Evolutionary conservation across 1,140 invertebrate species (phyloP).

Genomic region (Bombus polaris): DNA sequence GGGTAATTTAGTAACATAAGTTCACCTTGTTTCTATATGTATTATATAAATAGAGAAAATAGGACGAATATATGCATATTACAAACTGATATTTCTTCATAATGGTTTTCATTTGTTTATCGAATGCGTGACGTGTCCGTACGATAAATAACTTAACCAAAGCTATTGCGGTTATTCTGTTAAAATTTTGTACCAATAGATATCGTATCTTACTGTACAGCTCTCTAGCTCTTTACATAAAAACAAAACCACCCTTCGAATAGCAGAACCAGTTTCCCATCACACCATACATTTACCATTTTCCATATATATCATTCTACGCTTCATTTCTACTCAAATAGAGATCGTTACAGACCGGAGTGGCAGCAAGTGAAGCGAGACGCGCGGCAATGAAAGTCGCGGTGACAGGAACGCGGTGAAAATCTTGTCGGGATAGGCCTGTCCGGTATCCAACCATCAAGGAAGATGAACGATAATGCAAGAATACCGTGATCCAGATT

Average conservation of each 20-base stretch:
- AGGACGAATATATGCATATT: too few species aligned
- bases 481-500: conserved; percentile 77
- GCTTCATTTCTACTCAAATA: background rate
- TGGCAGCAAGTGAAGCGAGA: background rate
- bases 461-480: conserved; percentile 62
- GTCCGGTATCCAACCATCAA: background rate
- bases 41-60: too few species aligned
- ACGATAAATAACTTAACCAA: too few species aligned
- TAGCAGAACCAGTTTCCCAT: background rate
- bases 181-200: too few species aligned
- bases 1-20: too few species aligned
- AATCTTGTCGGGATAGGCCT: background rate
- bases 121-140: too few species aligned
- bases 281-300: background rate
- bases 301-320: background rate
- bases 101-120: too few species aligned
- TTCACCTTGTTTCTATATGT: too few species aligned
- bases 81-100: too few species aligned
- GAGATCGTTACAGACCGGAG: background rate
- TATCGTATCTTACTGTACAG: background rate
- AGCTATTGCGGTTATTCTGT: too few species aligned
- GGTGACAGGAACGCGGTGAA: background rate
- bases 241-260: background rate
- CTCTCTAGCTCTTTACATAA: background rate
- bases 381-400: background rate